Conservation (phyloP, 2,797 vertebrate species). For the Enteromius treurensis region DNA sequence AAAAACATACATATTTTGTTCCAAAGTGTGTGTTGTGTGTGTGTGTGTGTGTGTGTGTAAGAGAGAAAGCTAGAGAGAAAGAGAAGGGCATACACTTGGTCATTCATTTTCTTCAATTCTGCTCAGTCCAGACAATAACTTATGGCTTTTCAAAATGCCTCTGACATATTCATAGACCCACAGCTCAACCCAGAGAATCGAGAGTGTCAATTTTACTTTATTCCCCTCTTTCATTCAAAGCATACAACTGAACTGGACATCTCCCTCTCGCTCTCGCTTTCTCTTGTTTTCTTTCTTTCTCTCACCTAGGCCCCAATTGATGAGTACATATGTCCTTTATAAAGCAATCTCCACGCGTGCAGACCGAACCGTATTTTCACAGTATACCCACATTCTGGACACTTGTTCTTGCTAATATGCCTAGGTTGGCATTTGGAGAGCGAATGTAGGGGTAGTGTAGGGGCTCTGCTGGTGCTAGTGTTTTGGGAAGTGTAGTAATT, state of each 20-base stretch:
- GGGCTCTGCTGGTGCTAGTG: conserved; percentile 70
- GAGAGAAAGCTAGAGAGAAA: background rate
- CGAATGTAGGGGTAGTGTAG: conserved; percentile 60
- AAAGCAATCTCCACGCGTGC: conserved; percentile 61
- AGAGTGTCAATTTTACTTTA: conserved; percentile 62
- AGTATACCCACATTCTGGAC: conserved; percentile 57
- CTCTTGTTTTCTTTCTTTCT: conserved; percentile 8
- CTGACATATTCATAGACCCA: conserved; percentile 65
- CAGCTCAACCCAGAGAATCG: conserved; percentile 54
- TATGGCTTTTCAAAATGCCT: conserved; percentile 66
- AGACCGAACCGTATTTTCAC: conserved; percentile 58
- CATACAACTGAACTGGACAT: conserved; percentile 60
- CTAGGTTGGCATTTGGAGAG: conserved; percentile 54
- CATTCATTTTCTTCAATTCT: conserved; percentile 64
- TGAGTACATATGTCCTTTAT: conserved; percentile 55
- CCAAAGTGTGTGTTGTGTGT: background rate
- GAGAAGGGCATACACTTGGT: conserved; percentile 53
- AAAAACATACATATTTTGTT: conserved; percentile 3
- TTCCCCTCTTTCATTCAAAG: conserved; percentile 57
- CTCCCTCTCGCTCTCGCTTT: conserved; percentile 10
- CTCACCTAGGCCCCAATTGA: conserved; percentile 24
- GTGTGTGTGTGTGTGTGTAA: too few species aligned
- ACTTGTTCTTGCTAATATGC: conserved; percentile 68
- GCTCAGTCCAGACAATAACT: conserved; percentile 65
- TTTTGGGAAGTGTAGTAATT: conserved; percentile 97